Base-by-base conservation (phyloP, 2,888 invertebrate species). In the Tipula confusa region DNA sequence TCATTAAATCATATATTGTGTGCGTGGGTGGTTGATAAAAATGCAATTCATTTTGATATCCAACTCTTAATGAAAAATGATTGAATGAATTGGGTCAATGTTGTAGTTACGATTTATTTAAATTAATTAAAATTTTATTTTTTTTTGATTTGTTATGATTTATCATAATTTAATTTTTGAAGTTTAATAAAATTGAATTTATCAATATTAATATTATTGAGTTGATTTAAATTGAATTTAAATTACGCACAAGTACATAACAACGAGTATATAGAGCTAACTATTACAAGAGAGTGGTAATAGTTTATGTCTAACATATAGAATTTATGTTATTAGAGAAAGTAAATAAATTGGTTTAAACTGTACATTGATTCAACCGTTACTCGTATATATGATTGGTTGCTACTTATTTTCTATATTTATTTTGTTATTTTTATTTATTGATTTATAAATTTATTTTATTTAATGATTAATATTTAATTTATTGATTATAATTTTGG, bases 11-110 rank as follows among this genome's bases (percentile, higher is more conserved):
- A 9, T 24, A n/a, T 64, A 24, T 24, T 64, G 64, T 9, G 64
- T 64, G 64, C 24, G 64, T 64, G 64, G 64, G 64, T 64, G 64
- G 64, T n/a, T 64, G 64, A 18, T 64, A 64, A 64, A 64, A 64
- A 24, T 64, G 64, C 64, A 64, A 64, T 64, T 64, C 24, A 64
- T 64, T 64, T 64, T 64, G 18, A 24, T 24, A 24, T 64, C 15
- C n/a, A 43, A 64, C 11, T 64, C 4, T 11, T 9, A 64, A 64
- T 64, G 64, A 64, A 64, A 64, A 64, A 64, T 64, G 64, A 64
- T 64, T 64, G 64, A 64, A 64, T 11, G 64, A 64, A 64, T 64
- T 24, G 24, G 64, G 64, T 64, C 64, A 64, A 64, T 64, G 64
- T 24, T 64, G 64, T 11, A 24, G 64, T 64, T 64, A 24, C 64